Evolutionary conservation across 2,888 invertebrate genomes (phyloP), one percentile per base, ranked within the genome.

Genomic region (Opisthograptis luteolata): DNA sequence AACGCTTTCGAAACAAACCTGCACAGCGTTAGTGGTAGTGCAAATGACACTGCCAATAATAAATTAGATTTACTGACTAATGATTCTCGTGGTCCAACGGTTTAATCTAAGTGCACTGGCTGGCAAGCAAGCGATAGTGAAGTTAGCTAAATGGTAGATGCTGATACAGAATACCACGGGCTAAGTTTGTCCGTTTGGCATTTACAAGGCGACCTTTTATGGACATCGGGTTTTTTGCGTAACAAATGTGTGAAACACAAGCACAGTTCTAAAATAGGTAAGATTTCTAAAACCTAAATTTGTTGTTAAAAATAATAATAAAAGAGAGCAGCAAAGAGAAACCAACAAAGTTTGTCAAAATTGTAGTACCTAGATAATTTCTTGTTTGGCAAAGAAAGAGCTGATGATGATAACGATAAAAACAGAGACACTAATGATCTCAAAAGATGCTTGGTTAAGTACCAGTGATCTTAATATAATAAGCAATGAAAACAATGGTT

Each of bases 1-100:
- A 76, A 68, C 72, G 63, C 64, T 81, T 84, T 81, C 77, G 79
- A 81, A 84, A 83, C 70, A 55, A 70, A 61, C 59, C 63, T 66
- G 60, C 62, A 66, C 44, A 34, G 56, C 43, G 58, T 48, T 52
- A 47, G 52, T 32, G 24, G 35, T 40, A 28, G 58, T 60, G 59
- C 51, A 57, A 63, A 63, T 61, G 58, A 62, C 57, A 59, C 46
- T 60, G 63, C 61, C 62, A 65, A 60, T 53, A 57, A 66, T 68
- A 61, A 63, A 69, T 67, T 55, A 53, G 49, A 52, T 79, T 76
- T 64, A 57, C 58, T 71, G 65, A 73, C 76, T 77, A 82, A 62
- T 69, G 73, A 58, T 65, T 67, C 56, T 68, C 66, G 61, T 46
- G 37, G 22, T 47, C 25, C 30, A 47, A 50, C 44, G 47, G 45